Conservation (phyloP, 2,888 invertebrate species). For the Orthosia incerta region DNA sequence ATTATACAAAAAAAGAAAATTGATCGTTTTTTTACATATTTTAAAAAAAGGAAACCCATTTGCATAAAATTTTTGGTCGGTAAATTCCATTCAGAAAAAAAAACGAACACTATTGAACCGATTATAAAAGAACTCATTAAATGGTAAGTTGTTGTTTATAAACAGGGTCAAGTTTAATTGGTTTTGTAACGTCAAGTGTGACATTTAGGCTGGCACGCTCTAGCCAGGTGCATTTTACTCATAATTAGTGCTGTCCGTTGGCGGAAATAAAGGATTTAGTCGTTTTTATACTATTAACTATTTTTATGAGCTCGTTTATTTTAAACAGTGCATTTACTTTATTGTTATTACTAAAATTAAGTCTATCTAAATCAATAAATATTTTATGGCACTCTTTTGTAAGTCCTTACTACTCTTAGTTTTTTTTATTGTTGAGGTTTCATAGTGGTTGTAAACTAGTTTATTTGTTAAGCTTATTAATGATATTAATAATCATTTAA, state of each 20-base stretch:
- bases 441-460: not conserved
- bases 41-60: not conserved
- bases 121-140: constrained; percentile 35
- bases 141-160: constrained; percentile 50
- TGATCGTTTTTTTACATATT: constrained; percentile 5
- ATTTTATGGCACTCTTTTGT: not conserved
- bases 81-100: constrained; percentile 18
- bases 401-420: not conserved
- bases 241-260: constrained; percentile 68
- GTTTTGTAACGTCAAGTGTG: constrained; percentile 78
- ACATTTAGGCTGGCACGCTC: constrained; percentile 80
- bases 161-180: constrained; percentile 65
- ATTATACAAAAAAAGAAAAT: not conserved
- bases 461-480: constrained; percentile 7
- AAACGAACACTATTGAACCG: constrained; percentile 8
- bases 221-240: constrained; percentile 78
- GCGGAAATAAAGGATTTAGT: constrained; percentile 59
- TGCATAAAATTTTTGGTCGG: constrained; percentile 21
- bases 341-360: constrained; percentile 23
- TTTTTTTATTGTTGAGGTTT: not conserved
- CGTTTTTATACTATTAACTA: constrained; percentile 22
- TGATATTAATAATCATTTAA: not conserved
- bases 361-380: not conserved
- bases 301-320: too few relatives aligned
- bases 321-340: not conserved